Evolutionary conservation across 2,797 vertebrate genomes (phyloP).

Genomic region (Eospalax fontanierii): DNA sequence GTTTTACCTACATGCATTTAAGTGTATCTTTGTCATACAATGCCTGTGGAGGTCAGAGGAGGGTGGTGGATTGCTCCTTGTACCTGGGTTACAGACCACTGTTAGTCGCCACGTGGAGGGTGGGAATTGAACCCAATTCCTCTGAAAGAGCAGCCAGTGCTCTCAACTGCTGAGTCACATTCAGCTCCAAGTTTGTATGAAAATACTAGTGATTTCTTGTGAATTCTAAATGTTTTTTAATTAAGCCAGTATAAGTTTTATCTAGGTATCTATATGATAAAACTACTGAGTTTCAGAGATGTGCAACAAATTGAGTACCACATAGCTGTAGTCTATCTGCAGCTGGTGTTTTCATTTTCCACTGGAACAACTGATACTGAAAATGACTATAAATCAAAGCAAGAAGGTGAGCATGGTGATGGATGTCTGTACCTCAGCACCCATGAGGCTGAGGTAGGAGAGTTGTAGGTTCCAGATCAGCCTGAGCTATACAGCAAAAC

Average conservation of each 20-base stretch:
- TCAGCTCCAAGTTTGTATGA: background rate
- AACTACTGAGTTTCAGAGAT: conserved; percentile 11
- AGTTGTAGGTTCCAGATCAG: background rate
- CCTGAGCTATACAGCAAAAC: background rate
- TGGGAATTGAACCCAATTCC: no score
- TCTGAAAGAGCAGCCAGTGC: no score
- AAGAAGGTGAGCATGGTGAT: background rate
- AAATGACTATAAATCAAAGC: background rate
- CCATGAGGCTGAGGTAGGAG: background rate
- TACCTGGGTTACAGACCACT: no score
- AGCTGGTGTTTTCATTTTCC: conserved; percentile 7
- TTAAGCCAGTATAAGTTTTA: conserved; percentile 39
- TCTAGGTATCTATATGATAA: conserved; percentile 39
- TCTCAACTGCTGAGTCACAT: no score
- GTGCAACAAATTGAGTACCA: background rate
- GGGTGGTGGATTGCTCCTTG: no score
- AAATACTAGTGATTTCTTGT: conserved; percentile 45
- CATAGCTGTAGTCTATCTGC: background rate
- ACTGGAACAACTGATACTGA: background rate
- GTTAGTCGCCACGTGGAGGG: no score
- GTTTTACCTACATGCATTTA: no score
- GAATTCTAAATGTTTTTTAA: conserved; percentile 30
- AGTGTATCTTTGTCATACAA: no score
- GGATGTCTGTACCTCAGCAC: no score
- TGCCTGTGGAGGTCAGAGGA: no score